Conservation (phyloP, 2,797 vertebrate species). For the Falco concolor region DNA sequence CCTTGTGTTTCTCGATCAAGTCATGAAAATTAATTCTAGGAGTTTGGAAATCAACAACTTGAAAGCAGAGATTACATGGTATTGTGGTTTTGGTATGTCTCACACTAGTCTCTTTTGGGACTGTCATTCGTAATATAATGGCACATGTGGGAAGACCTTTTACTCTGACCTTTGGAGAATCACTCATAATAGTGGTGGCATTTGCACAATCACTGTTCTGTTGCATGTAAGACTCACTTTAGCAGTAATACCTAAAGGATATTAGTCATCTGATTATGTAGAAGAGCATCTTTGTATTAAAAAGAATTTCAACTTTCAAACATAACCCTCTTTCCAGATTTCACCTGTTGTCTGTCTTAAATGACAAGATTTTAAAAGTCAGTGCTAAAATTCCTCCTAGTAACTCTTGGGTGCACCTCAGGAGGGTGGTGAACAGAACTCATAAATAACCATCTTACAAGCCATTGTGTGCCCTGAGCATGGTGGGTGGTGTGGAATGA, state of each 20-base stretch:
- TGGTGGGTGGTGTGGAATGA: background rate
- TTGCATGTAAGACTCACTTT: constrained; percentile 38
- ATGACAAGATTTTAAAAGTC: background rate
- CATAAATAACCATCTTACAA: background rate
- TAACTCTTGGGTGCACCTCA: background rate
- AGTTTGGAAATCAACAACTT: background rate
- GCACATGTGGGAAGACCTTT: constrained; percentile 11
- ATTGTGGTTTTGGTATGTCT: background rate
- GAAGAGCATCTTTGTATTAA: background rate
- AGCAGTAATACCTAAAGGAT: constrained; percentile 8
- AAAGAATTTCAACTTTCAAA: constrained; percentile 6
- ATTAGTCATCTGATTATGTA: constrained; percentile 47
- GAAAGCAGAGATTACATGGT: background rate
- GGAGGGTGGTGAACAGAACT: background rate
- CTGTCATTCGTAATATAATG: background rate
- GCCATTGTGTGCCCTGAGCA: background rate
- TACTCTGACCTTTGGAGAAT: constrained; percentile 37
- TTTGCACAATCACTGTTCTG: constrained; percentile 25
- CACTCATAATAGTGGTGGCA: constrained; percentile 1
- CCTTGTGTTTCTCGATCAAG: background rate
- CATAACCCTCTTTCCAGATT: background rate
- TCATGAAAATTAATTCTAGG: background rate
- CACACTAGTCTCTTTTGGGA: background rate
- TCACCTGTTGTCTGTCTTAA: background rate
- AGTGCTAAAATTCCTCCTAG: background rate